Base-by-base conservation (phyloP, 30 jellyfish, hydroid and myxozoan genomes). In the Cassiopea xamachana region DNA sequence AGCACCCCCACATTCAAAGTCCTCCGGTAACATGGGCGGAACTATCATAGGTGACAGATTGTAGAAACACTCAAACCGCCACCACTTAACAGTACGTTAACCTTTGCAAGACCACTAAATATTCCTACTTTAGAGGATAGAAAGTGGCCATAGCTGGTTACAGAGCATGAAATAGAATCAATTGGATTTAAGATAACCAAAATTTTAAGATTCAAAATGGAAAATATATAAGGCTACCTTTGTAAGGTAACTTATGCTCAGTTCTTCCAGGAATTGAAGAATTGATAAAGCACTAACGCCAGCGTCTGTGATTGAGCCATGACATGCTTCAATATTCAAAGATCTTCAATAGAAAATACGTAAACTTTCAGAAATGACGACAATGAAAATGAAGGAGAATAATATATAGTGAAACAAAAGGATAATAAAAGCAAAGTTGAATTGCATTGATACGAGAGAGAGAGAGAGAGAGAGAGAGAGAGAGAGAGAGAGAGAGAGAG, bases 321-420 rank as follows among this genome's bases (percentile, higher is more conserved):
- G 94, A 58, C 98, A 92, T 13, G 98, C 96, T 83, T 92, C 96
- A 39, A 92, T 46, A 55, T 87, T 92, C 80, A 92, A 82, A 64
- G 47, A 73, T 82, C 98, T 92, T 12, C 49, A 62, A 84, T 10
- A n/a, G 44, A 44, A n/a, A 75, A 43, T 7, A 27, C 77, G 18
- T 0, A 50, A 60, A 14, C 39, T 0, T 27, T 27, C 39, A 27
- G 0, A 0, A 6, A n/a, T 14, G 48, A 3, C 7, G 8, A 14
- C 0, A 50, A 0, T 39, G 13, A 10, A 0, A 17, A 64, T 64
- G 74, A 64, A 64, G 19, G 6, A 16, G 43, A 59, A 27, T 1
- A 64, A 13, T 5, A 64, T 14, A 64, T 2, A 0, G 74, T 14
- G 2, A 64, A 64, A 64, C 74, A 0, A 55, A 10, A 55, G 7